A percentile compares a stretch with the other conserved stretches of the same genome.
These are phyloP conservation scores for Neosalanx taihuensis DNA, from an alignment of 2,797 vertebrate species.

Conservation along the genomic window DNA sequence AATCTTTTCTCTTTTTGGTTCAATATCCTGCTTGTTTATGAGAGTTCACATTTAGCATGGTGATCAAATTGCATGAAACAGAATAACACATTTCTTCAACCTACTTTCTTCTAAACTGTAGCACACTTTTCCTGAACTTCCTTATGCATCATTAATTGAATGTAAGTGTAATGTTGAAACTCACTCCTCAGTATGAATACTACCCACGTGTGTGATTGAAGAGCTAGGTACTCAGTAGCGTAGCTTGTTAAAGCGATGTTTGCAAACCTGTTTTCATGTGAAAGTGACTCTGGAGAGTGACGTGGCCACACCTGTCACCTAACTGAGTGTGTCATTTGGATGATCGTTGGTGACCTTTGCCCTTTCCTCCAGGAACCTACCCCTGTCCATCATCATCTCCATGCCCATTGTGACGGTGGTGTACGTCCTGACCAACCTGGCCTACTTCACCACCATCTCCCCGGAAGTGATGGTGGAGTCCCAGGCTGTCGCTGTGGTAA, in stretches of 20 bases:
- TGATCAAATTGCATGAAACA: background rate
- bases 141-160: background rate
- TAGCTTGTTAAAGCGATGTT: background rate
- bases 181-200: too few species aligned
- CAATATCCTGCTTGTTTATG: background rate
- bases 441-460: slow-evolving; percentile 94
- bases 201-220: background rate
- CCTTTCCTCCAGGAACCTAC: slow-evolving; percentile 82
- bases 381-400: slow-evolving; percentile 94
- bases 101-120: background rate
- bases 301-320: too few species aligned
- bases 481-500: slow-evolving; percentile 92
- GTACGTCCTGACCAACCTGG: slow-evolving; percentile 95
- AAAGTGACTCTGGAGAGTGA: too few species aligned
- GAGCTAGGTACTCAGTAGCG: too few species aligned
- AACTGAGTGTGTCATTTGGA: too few species aligned
- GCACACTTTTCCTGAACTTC: background rate
- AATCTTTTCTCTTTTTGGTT: background rate
- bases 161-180: background rate
- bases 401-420: slow-evolving; percentile 94
- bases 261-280: too few species aligned
- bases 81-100: background rate
- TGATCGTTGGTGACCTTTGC: slow-evolving; percentile 18
- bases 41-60: background rate
- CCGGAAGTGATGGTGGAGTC: slow-evolving; percentile 83